A percentile compares a stretch with the other conserved stretches of the same genome.
These are phyloP conservation scores for Conger conger DNA, from an alignment of 2,113 vertebrate species.

Conservation along the genomic window DNA sequence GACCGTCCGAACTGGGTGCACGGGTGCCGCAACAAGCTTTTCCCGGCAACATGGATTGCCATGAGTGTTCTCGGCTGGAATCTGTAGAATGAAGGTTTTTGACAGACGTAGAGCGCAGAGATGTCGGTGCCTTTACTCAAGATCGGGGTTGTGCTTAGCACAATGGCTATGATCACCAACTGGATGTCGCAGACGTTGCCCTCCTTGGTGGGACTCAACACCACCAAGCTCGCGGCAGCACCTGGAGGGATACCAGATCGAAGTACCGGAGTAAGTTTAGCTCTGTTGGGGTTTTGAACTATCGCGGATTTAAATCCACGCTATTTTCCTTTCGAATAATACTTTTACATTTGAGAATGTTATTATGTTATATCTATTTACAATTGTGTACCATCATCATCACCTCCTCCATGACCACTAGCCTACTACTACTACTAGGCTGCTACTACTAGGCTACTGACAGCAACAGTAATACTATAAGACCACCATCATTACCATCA, in stretches of 20 bases:
- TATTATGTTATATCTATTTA: neutral
- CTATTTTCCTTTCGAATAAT: neutral
- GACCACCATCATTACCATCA: neutral
- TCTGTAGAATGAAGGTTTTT: slow-evolving; percentile 80
- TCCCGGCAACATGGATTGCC: slow-evolving; percentile 65
- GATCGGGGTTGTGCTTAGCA: slow-evolving; percentile 97
- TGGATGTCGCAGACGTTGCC: slow-evolving; percentile 99
- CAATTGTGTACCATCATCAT: neutral
- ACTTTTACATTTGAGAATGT: neutral
- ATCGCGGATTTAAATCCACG: neutral
- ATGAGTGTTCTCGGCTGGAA: slow-evolving; percentile 64
- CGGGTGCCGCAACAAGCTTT: slow-evolving; percentile 61
- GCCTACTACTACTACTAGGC: too few species aligned
- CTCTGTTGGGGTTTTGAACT: slow-evolving; percentile 22
- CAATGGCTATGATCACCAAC: slow-evolving; percentile 99
- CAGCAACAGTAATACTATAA: neutral
- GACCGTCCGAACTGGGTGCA: slow-evolving; percentile 55
- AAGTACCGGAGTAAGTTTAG: slow-evolving; percentile 89
- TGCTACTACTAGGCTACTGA: neutral
- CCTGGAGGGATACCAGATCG: slow-evolving; percentile 84
- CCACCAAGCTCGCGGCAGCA: slow-evolving; percentile 86
- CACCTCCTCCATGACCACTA: neutral
- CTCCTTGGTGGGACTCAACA: slow-evolving; percentile 92
- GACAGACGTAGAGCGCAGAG: slow-evolving; percentile 66
- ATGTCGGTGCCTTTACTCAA: slow-evolving; percentile 96